Conservation (phyloP, 2,888 invertebrate genomes). For the Cerastis leucographa region DNA sequence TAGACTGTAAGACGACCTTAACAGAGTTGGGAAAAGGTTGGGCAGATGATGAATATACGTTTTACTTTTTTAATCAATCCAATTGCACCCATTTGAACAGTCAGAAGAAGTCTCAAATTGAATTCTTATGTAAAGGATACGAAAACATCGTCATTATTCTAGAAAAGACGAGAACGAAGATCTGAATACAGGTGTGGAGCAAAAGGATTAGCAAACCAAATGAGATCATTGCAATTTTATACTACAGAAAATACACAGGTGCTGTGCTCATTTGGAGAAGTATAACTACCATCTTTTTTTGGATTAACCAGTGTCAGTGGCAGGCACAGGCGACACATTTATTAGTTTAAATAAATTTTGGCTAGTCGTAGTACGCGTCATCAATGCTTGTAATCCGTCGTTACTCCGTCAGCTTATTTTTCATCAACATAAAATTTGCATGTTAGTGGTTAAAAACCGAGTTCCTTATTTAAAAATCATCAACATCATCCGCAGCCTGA, state of each 20-base stretch:
- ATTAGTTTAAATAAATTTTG: too few relatives aligned
- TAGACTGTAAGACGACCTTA: too few relatives aligned
- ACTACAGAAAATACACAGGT: slow-evolving; percentile 15
- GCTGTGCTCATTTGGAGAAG: neutral
- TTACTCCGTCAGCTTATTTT: neutral
- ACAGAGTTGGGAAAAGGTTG: too few relatives aligned
- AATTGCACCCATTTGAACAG: too few relatives aligned
- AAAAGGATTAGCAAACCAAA: slow-evolving; percentile 39
- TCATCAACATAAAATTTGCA: neutral
- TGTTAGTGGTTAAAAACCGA: neutral
- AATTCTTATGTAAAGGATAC: slow-evolving; percentile 5
- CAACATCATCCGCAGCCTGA: too few relatives aligned
- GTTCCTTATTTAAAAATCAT: neutral
- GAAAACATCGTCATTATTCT: slow-evolving; percentile 3
- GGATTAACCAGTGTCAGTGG: too few relatives aligned
- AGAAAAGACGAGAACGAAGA: slow-evolving; percentile 16
- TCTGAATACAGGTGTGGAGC: slow-evolving; percentile 48
- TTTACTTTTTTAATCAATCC: too few relatives aligned
- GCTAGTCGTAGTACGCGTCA: neutral
- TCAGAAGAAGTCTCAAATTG: slow-evolving; percentile 8
- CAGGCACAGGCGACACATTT: too few relatives aligned
- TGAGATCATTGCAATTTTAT: slow-evolving; percentile 31
- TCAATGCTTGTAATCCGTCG: too few relatives aligned
- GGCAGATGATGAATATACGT: too few relatives aligned
- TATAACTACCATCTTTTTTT: neutral